Percentiles rank a stretch among this genome's conserved stretches.
These are phyloP conservation scores for Antigone vipio DNA, from an alignment of 2,113 vertebrate species.

Conservation along the genomic window DNA sequence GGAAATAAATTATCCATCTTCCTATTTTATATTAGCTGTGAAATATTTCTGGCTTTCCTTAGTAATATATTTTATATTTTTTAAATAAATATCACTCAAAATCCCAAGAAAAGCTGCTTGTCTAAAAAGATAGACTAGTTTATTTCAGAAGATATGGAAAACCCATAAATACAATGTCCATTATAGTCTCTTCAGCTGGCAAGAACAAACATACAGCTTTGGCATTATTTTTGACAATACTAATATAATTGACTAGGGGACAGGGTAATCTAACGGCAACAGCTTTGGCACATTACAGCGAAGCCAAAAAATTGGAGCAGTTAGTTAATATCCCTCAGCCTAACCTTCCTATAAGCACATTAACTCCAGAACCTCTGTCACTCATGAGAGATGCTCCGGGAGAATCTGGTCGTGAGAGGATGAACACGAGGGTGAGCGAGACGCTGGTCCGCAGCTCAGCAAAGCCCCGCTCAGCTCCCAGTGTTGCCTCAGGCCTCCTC, in stretches of 20 bases:
- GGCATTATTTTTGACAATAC: constrained; percentile 30
- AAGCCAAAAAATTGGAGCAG: not conserved
- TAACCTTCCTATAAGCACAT: not conserved
- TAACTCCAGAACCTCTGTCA: constrained; percentile 24
- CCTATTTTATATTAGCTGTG: not conserved
- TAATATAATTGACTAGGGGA: constrained; percentile 1
- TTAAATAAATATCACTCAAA: not conserved
- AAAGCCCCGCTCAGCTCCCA: not conserved
- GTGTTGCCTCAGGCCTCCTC: not conserved
- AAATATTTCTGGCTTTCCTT: constrained; percentile 12
- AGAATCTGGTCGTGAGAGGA: not conserved
- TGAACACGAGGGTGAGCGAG: not conserved
- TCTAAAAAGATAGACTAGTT: not conserved
- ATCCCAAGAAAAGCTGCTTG: not conserved
- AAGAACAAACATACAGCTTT: constrained; percentile 1
- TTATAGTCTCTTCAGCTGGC: constrained; percentile 9
- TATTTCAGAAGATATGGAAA: constrained; percentile 23
- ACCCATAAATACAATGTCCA: not conserved
- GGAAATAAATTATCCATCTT: not conserved
- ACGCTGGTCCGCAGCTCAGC: not conserved
- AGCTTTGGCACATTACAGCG: constrained; percentile 12
- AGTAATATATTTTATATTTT: not conserved
- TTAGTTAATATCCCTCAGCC: constrained; percentile 29
- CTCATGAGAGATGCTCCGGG: not conserved
- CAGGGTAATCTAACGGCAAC: constrained; percentile 30